Percentiles rank a stretch among this genome's conserved stretches.
These are phyloP conservation scores for Sebastes goodei DNA, from an alignment of 2,797 vertebrate species.

Conservation along the genomic window DNA sequence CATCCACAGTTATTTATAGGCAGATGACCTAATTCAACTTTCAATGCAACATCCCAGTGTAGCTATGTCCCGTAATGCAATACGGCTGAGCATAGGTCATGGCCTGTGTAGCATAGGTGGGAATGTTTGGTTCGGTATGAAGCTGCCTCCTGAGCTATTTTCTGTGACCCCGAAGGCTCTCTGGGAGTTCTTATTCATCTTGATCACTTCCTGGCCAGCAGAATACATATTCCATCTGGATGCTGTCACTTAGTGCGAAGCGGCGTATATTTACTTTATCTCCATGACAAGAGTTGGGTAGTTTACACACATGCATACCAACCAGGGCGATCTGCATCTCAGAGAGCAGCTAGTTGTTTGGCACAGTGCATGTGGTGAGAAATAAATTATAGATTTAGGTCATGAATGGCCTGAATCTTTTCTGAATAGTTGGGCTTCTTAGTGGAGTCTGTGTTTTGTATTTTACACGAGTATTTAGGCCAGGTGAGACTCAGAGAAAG, in stretches of 20 bases:
- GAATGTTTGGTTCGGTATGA: constrained; percentile 24
- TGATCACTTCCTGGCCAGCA: constrained; percentile 28
- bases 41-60: constrained; percentile 40
- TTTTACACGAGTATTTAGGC: background rate
- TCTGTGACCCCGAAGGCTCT: constrained; percentile 8
- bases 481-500: constrained; percentile 20
- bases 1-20: constrained; percentile 74
- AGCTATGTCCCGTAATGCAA: constrained; percentile 59
- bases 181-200: constrained; percentile 7
- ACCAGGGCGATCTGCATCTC: constrained; percentile 6
- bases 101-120: constrained; percentile 2
- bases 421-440: background rate
- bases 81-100: constrained; percentile 49
- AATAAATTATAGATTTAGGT: background rate
- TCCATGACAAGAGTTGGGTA: constrained; percentile 23
- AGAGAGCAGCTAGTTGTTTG: background rate
- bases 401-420: background rate
- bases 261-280: constrained; percentile 43
- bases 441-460: background rate
- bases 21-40: constrained; percentile 65
- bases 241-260: constrained; percentile 41
- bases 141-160: constrained; percentile 21
- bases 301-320: constrained; percentile 60
- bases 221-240: constrained; percentile 54
- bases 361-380: background rate